Conservation (phyloP, 2,888 invertebrate genomes). For the Plebejus melissa region DNA sequence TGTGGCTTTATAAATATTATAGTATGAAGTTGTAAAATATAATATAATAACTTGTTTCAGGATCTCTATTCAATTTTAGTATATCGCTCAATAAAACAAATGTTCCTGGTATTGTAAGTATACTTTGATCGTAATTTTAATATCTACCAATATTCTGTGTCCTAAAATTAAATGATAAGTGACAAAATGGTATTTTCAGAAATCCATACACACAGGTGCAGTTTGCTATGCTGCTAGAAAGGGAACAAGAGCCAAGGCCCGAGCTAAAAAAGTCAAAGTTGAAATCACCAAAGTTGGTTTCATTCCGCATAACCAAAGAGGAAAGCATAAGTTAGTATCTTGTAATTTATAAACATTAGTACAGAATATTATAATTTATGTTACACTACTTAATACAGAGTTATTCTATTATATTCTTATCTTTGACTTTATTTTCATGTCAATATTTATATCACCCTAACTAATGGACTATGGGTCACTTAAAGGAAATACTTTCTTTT, state of each 20-base stretch:
- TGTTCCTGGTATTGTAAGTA: constrained; percentile 54
- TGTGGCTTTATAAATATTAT: background rate
- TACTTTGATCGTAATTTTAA: background rate
- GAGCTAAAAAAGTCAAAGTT: constrained; percentile 86
- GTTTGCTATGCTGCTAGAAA: constrained; percentile 87
- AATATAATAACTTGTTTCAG: constrained; percentile 47
- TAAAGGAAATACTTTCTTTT: constrained; percentile 32
- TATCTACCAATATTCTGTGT: background rate
- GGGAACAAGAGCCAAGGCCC: constrained; percentile 88
- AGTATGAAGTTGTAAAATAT: background rate
- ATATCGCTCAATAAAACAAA: constrained; percentile 52
- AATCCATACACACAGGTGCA: constrained; percentile 76
- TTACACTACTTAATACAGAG: background rate
- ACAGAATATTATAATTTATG: background rate
- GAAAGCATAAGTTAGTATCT: constrained; percentile 57
- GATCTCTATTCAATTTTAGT: constrained; percentile 53
- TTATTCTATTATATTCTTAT: background rate
- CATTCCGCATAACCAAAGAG: constrained; percentile 84
- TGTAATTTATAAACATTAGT: background rate
- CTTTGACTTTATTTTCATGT: background rate
- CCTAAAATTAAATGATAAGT: background rate
- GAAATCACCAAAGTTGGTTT: constrained; percentile 87
- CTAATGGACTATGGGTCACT: too few species aligned
- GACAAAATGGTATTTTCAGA: constrained; percentile 46
- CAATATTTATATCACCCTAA: background rate